Evolutionary conservation across 53 echinoderm and acorn worm genomes (phyloP), one percentile per base, ranked within the genome.

Genomic region (Paelopatides confundens): DNA sequence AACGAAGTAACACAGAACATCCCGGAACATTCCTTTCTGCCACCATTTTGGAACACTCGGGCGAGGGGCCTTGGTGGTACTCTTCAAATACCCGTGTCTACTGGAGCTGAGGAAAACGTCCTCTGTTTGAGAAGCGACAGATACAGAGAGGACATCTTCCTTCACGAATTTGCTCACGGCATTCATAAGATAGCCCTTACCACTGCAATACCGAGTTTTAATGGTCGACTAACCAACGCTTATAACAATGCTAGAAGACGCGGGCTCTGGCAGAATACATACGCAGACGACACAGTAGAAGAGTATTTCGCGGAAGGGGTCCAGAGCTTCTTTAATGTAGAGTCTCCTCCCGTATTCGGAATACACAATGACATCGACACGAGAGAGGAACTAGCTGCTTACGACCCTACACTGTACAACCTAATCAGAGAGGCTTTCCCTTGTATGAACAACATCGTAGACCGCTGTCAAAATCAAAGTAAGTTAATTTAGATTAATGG

Each of bases 11-110:
- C 97, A 48, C 92, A 87, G 4, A 81, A 97, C n/a, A 81, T 97
- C 11, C 97, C 97, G 2, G 97, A 97, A 74, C 95, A 97, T 37
- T 83, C 77, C 13, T 90, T 87, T 65, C 87, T 97, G 10, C 79
- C 87, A 13, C 92, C 89, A 12, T 63, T 39, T 30, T 91, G 47
- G 51, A 90, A 95, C 71, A 90, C 92, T 12, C 91, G 95, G 5
- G 92, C 94, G 0, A 69, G 97, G 13, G 95, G 93, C 14, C 53
- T 97, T n/a, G 97, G 97, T 29, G 97, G 95, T 31, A 94, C 89
- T 14, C 86, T 47, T 17, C 82, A 62, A 31, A 82, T 65, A 13
- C 92, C 94, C 40, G 81, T 94, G 4, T 77, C 93, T 27, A 85
- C 88, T 10, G 86, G 63, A 3, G 91, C 76, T 5, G 94, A 94